Percentiles rank a stretch among this genome's conserved stretches.
phyloP scores from a whole-genome alignment of 2,888 invertebrate species.

The Zaprionus lineosus region DNA sequence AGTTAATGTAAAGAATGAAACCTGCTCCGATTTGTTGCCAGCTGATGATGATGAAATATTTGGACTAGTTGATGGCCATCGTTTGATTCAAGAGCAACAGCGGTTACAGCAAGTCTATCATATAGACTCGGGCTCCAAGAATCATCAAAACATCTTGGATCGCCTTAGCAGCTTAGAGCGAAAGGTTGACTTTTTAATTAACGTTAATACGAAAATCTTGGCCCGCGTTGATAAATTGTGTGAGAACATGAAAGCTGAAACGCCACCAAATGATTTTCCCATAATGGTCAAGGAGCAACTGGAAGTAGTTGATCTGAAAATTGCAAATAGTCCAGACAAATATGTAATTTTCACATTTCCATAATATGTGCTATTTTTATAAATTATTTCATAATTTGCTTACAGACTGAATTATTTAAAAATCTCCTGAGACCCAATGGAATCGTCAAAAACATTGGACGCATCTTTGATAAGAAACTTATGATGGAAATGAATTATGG shows the following conservation, averaged over 20 bases:
- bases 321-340: constrained; percentile 36
- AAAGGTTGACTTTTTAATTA: constrained; percentile 43
- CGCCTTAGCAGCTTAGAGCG: constrained; percentile 41
- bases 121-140: constrained; percentile 8
- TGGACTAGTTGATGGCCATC: constrained; percentile 40
- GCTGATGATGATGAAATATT: constrained; percentile 21
- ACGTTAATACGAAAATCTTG: constrained; percentile 42
- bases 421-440: constrained; percentile 33
- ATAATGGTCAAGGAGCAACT: constrained; percentile 25
- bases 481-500: constrained; percentile 47
- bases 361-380: background rate
- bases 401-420: constrained; percentile 38
- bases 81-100: constrained; percentile 34
- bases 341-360: constrained; percentile 39
- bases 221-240: constrained; percentile 45
- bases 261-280: constrained; percentile 37
- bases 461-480: constrained; percentile 31
- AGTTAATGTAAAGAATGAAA: constrained; percentile 28
- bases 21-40: constrained; percentile 22
- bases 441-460: constrained; percentile 39
- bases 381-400: background rate
- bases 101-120: constrained; percentile 25
- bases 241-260: constrained; percentile 20
- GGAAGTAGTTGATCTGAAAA: constrained; percentile 34
- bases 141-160: constrained; percentile 24